Evolutionary conservation across 2,113 vertebrate genomes (phyloP).

Genomic region (Psittacula cyanocephala): DNA sequence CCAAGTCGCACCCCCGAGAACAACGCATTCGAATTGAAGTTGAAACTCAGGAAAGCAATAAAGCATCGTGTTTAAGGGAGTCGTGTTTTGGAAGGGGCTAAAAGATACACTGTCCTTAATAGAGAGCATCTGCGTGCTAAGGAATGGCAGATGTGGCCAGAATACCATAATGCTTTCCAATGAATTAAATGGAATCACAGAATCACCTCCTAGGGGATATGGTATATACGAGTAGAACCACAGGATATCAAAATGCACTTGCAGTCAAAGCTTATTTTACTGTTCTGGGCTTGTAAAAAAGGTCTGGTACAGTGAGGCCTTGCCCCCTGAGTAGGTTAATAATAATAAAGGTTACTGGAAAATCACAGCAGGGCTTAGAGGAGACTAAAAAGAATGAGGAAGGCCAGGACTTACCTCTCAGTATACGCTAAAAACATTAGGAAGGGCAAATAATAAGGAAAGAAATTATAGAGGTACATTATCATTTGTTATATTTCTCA

Average conservation of each 20-base stretch:
- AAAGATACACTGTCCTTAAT: neutral
- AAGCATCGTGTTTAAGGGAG: neutral
- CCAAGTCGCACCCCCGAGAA: neutral
- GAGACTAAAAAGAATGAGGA: neutral
- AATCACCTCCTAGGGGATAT: neutral
- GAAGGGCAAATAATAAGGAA: neutral
- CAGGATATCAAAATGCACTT: neutral
- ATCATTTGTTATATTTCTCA: neutral
- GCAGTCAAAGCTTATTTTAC: neutral
- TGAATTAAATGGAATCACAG: neutral
- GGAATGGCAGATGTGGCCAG: neutral
- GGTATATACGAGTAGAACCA: neutral
- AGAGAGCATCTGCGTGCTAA: neutral
- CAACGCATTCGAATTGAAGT: neutral
- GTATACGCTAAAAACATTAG: neutral
- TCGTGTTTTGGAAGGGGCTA: neutral
- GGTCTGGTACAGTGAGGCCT: neutral
- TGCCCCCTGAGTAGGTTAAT: neutral
- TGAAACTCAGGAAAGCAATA: neutral
- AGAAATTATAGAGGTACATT: neutral
- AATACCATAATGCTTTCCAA: neutral
- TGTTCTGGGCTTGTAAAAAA: neutral
- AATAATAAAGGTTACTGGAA: conserved; percentile 1
- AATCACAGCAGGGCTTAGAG: neutral
- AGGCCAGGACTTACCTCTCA: neutral